phyloP scores from a whole-genome alignment of 2,888 invertebrate genomes.

The Monoplex corrugatus region DNA sequence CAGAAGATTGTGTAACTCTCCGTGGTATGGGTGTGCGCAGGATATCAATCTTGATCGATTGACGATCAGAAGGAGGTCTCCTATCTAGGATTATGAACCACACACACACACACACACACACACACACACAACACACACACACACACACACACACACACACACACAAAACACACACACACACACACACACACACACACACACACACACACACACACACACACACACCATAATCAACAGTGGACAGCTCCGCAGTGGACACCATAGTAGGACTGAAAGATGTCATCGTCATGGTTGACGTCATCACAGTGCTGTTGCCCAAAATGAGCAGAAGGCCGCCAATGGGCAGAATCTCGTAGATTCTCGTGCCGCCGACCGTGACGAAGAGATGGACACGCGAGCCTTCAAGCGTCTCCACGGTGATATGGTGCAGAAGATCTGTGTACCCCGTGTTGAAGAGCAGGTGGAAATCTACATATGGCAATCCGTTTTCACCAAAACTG shows the following conservation, averaged over 20 bases:
- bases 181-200: too few relatives aligned
- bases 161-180: too few relatives aligned
- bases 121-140: too few relatives aligned
- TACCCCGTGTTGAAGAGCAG: slow-evolving; percentile 49
- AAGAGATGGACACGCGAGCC: slow-evolving; percentile 49
- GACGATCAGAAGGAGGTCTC: slow-evolving; percentile 54
- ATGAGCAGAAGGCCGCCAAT: slow-evolving; percentile 52
- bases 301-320: slow-evolving; percentile 46
- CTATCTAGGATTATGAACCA: slow-evolving; percentile 23
- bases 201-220: too few relatives aligned
- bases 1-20: slow-evolving; percentile 1
- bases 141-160: too few relatives aligned
- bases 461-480: slow-evolving; percentile 38
- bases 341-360: slow-evolving; percentile 44
- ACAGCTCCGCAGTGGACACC: neutral
- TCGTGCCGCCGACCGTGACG: slow-evolving; percentile 14
- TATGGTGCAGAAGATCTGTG: slow-evolving; percentile 35
- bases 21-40: slow-evolving; percentile 19
- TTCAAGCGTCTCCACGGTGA: slow-evolving; percentile 47
- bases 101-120: too few relatives aligned
- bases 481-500: neutral
- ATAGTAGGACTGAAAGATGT: slow-evolving; percentile 15
- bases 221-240: too few relatives aligned
- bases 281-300: slow-evolving; percentile 41
- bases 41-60: slow-evolving; percentile 47